Evolutionary conservation across 2,888 invertebrate genomes (phyloP).

Genomic region (Phengaris alcon): DNA sequence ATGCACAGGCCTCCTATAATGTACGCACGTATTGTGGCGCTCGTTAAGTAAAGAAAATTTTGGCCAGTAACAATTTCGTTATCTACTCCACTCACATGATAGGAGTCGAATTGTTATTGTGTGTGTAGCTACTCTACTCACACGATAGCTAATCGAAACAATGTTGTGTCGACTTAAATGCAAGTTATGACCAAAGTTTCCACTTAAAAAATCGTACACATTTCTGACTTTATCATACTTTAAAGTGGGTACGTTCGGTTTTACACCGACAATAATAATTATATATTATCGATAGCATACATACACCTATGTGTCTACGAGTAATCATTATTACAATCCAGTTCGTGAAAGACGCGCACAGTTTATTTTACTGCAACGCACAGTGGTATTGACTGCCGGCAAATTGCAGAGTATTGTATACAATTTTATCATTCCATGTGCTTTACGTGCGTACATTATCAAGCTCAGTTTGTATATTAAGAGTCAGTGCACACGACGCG

Average conservation of each 20-base stretch:
- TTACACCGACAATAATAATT: background rate
- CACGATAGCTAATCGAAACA: too few relatives aligned
- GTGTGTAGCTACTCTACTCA: too few relatives aligned
- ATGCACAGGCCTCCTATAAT: background rate
- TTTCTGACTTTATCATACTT: background rate
- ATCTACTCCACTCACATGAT: too few relatives aligned
- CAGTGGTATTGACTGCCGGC: background rate
- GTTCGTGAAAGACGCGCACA: background rate
- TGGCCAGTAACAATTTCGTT: too few relatives aligned
- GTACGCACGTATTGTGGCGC: background rate
- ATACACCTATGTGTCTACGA: background rate
- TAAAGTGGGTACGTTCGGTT: background rate
- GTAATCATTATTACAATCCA: background rate
- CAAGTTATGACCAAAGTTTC: too few relatives aligned
- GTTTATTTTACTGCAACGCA: background rate
- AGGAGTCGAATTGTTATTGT: too few relatives aligned
- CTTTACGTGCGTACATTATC: conserved; percentile 1
- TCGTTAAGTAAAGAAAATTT: too few relatives aligned
- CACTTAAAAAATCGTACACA: background rate
- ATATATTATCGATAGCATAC: background rate
- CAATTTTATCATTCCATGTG: background rate
- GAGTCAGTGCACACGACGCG: background rate
- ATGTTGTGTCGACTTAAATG: too few relatives aligned
- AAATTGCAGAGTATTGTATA: background rate
- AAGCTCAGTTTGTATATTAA: background rate